Evolutionary conservation across 37 sponge, comb jelly and placozoan species (phyloP).

Genomic region (Beroe forskalii): DNA sequence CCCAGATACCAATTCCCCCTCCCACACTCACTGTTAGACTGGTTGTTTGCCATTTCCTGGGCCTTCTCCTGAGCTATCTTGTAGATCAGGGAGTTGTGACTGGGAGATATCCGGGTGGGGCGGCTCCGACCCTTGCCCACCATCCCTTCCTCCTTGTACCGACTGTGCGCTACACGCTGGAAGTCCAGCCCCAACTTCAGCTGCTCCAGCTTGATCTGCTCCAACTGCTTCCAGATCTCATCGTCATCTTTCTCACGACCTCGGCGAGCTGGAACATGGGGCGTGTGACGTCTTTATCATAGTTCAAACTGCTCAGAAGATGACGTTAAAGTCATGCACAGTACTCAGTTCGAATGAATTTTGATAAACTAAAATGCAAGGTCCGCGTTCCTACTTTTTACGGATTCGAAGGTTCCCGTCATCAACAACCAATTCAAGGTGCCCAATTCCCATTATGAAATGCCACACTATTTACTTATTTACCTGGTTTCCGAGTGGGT

Average conservation of each 20-base stretch:
- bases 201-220: slow-evolving; percentile 27
- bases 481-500: slow-evolving; percentile 8
- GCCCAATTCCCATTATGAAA: too few relatives aligned
- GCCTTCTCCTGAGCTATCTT: slow-evolving; percentile 59
- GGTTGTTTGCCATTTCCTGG: slow-evolving; percentile 44
- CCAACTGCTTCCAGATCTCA: slow-evolving; percentile 59
- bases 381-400: too few relatives aligned
- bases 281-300: too few relatives aligned
- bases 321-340: too few relatives aligned
- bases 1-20: too few relatives aligned
- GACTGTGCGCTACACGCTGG: slow-evolving; percentile 20
- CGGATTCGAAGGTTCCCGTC: too few relatives aligned
- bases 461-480: too few relatives aligned
- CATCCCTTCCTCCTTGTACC: neutral
- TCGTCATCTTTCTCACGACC: slow-evolving; percentile 22
- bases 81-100: slow-evolving; percentile 46
- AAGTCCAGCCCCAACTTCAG: slow-evolving; percentile 3
- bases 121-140: slow-evolving; percentile 28
- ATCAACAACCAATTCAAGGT: too few relatives aligned
- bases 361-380: too few relatives aligned
- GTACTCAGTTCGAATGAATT: too few relatives aligned
- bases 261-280: slow-evolving; percentile 13
- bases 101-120: slow-evolving; percentile 10
- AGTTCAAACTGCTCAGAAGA: too few relatives aligned
- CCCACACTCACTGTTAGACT: slow-evolving; percentile 15